Evolutionary conservation across 2,888 invertebrate genomes (phyloP).

Genomic region (Pollenia labialis): DNA sequence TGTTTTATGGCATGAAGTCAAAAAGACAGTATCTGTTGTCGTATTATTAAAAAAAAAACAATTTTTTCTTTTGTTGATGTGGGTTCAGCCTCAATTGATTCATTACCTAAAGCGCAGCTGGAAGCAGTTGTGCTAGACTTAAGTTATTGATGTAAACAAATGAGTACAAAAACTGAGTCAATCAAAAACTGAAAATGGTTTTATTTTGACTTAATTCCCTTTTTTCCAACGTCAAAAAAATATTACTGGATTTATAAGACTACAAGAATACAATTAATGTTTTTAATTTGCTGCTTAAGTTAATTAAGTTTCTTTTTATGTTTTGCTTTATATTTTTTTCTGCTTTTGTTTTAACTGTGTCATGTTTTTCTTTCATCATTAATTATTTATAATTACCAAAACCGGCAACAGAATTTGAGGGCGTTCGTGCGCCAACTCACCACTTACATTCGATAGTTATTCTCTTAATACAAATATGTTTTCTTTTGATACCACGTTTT

Average conservation of each 20-base stretch:
- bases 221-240: too few species aligned
- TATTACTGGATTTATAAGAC: background rate
- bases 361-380: constrained; percentile 39
- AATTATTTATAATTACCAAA: constrained; percentile 45
- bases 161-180: too few species aligned
- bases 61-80: too few species aligned
- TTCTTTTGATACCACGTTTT: background rate
- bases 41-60: too few species aligned
- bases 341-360: constrained; percentile 16
- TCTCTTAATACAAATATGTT: constrained; percentile 37
- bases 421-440: constrained; percentile 58
- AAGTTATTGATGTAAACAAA: too few species aligned
- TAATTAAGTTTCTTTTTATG: constrained; percentile 29
- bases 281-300: constrained; percentile 20
- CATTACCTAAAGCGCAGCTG: too few species aligned
- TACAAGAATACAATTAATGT: background rate
- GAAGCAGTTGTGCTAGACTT: too few species aligned
- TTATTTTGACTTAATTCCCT: too few species aligned
- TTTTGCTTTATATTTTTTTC: background rate
- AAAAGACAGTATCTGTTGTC: too few species aligned
- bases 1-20: too few species aligned
- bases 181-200: too few species aligned
- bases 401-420: constrained; percentile 1
- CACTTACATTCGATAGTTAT: constrained; percentile 30
- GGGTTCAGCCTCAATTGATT: too few species aligned